Evolutionary conservation across 2,888 invertebrate species (phyloP), one percentile per base, ranked within the genome.

Genomic region (Parnassius apollo): DNA sequence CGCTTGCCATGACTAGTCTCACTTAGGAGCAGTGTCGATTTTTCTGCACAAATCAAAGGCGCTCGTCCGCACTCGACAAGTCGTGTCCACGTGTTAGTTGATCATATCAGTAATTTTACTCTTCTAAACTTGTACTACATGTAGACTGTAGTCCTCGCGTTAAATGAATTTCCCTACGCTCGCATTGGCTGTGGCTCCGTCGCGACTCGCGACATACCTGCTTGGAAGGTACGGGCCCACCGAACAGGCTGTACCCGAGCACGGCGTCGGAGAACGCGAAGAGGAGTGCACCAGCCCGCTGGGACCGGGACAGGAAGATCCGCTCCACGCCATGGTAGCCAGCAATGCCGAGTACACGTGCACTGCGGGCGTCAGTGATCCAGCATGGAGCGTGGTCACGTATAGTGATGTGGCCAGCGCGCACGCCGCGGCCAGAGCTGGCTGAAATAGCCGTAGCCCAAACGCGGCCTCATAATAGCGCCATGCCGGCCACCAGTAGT

Each of bases 231-330:
- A 97, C 85, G 10, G 93, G 91, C 2, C 86, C 90, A 67, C 94
- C 92, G 83, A 98, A 98, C 80, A 94, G 94, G 78, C 95, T 93
- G 73, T 97, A 92, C 1, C 96, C 97, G 66, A 98, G 94, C 42
- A 96, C 75, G 1, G 94, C 92, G 87, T 98, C 98, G 1, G 98
- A 98, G 53, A 96, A 81, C 44, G 95, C 94, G 89, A 98, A 98
- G 93, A 95, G 61, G 92, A 86, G 67, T 58, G 83, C 82, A 66
- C 90, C 89, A 13, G 53, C 63, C 10, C 79, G 81, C 68, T 95
- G 89, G 95, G 7, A 95, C 94, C 94, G 2, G 93, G 80, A 18
- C 65, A 58, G 13, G 69, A 68, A 25, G 60, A 52, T 62, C 69
- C 71, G 61, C 55, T 95, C 71, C 73, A 93, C 68, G 95, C 93